Base-by-base conservation (phyloP, 2,888 invertebrate species). In the Hemicrepidius hirtus region DNA sequence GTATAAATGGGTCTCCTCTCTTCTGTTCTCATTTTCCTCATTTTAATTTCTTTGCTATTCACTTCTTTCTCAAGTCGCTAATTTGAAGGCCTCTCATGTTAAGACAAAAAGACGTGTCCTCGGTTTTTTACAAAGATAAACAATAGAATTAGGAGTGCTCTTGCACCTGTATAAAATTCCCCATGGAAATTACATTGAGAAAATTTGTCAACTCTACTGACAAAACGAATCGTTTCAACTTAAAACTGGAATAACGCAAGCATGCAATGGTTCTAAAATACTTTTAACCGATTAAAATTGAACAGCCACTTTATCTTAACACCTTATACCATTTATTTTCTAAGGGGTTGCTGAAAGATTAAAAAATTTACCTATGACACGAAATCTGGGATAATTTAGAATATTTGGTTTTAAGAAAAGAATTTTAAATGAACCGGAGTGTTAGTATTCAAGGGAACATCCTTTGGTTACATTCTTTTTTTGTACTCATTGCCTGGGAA, bases 151-250 rank as follows among this genome's bases (percentile, higher is more conserved):
- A 53, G 13, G 13, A 24, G 12, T 24, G 24, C 24, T n/a, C n/a
- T 24, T 18, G 18, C 18, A 53, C 28, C 53, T 21, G 28, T 57
- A 57, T 37, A 37, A 57, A 57, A 37, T 37, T 57, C 57, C 37
- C 37, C 3, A 20, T 57, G 57, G 57, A 57, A 57, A 57, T 57
- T 57, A 35, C 13, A 57, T 16, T 20, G 18, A 13, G 57, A 40
- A 18, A 57, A 37, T 37, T 57, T 40, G 37, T 57, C 57, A 57
- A 57, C 37, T 18, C 18, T 32, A 13, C 13, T 18, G 35, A 57
- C 57, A 57, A 57, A 35, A 57, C 6, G 35, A 57, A 57, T 57
- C 37, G 28, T 16, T 12, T 57, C 13, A 5, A 57, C 55, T 18
- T 35, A 32, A 57, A 35, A 37, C 18, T 37, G 32, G 32, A 53